Conservation (phyloP, 1,140 invertebrate genomes). For the Olivierus martensii region DNA sequence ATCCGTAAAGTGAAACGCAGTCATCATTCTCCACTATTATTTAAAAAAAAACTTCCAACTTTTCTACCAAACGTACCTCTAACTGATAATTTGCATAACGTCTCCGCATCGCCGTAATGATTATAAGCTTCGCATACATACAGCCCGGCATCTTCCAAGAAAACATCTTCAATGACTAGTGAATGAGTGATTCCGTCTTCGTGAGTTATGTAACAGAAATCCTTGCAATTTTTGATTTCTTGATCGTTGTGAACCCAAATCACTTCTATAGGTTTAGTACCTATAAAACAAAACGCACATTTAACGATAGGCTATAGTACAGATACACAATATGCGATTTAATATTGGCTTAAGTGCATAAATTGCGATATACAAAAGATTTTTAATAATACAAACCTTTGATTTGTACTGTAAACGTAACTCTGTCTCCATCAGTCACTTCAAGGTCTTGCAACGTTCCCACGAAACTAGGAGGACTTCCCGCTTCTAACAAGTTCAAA, state of each 20-base stretch:
- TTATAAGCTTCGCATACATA: constrained; percentile 95
- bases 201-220: constrained; percentile 75
- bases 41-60: no score
- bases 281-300: not conserved
- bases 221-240: constrained; percentile 87
- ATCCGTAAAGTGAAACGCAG: no score
- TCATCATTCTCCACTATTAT: no score
- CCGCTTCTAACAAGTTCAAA: constrained; percentile 19
- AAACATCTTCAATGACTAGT: constrained; percentile 80
- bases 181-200: constrained; percentile 71
- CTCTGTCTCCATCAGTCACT: constrained; percentile 3
- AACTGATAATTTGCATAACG: constrained; percentile 71
- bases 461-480: not conserved
- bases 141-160: constrained; percentile 81
- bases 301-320: no score
- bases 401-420: not conserved
- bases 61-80: no score
- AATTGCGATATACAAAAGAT: not conserved
- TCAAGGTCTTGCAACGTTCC: constrained; percentile 2
- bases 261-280: constrained; percentile 2
- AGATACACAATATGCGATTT: no score
- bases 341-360: constrained; percentile 1
- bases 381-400: not conserved
- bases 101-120: constrained; percentile 82
- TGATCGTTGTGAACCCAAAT: constrained; percentile 88